Conservation (phyloP, 2,113 vertebrate genomes). For the Etia nguti region DNA sequence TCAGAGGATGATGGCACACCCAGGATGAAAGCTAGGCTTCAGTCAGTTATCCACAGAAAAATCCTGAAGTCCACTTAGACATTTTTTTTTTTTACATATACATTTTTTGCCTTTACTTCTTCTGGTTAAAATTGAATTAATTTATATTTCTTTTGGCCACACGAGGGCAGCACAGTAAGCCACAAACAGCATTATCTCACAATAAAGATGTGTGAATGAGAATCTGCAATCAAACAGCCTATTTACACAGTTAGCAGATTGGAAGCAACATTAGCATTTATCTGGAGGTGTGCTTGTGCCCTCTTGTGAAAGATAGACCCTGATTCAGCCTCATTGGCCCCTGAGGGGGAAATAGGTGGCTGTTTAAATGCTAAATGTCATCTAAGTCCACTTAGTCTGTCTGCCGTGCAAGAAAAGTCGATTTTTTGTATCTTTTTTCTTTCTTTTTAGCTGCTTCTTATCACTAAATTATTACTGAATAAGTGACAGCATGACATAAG, state of each 20-base stretch:
- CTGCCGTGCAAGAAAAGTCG: background rate
- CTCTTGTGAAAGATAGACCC: background rate
- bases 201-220: background rate
- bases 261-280: background rate
- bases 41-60: background rate
- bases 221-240: background rate
- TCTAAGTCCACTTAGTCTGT: background rate
- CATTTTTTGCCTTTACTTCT: background rate
- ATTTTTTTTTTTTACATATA: background rate
- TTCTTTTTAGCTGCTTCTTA: background rate
- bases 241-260: background rate
- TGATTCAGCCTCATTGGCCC: background rate
- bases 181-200: background rate
- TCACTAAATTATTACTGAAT: background rate
- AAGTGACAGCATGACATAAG: background rate
- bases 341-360: background rate
- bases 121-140: background rate
- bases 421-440: rapidly evolving
- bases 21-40: background rate
- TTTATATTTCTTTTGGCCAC: background rate
- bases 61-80: background rate
- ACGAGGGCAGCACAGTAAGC: background rate
- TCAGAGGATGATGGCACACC: background rate
- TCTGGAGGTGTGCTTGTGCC: background rate
- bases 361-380: background rate